These are phyloP conservation scores for Macrosiphum euphorbiae DNA, from an alignment of 2,888 invertebrate genomes.

Conservation along the genomic window DNA sequence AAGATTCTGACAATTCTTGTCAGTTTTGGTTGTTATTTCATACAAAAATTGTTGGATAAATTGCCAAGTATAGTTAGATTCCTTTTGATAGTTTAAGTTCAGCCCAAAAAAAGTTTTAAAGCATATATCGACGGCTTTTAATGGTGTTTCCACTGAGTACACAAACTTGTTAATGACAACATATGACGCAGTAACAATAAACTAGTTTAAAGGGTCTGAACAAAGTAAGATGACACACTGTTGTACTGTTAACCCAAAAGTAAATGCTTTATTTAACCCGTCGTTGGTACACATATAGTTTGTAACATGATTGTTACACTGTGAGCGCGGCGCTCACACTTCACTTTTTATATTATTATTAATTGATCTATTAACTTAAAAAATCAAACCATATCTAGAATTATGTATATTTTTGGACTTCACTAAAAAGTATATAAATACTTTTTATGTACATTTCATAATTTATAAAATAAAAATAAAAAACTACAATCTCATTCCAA, in stretches of 20 bases:
- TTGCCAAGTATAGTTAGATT: not conserved
- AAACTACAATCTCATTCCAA: too few species aligned
- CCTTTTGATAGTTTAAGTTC: not conserved
- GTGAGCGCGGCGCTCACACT: too few species aligned
- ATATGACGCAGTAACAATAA: not conserved
- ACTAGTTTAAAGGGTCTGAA: too few species aligned
- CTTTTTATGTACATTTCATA: too few species aligned
- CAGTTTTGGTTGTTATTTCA: not conserved
- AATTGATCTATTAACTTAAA: too few species aligned
- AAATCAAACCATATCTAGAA: too few species aligned
- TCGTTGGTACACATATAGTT: too few species aligned
- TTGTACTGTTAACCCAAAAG: not conserved
- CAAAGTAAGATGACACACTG: not conserved
- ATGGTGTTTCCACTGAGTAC: not conserved
- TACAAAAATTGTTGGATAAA: not conserved
- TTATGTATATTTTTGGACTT: too few species aligned
- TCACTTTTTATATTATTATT: too few species aligned
- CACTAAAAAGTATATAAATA: too few species aligned
- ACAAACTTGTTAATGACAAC: not conserved
- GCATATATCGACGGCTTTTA: not conserved
- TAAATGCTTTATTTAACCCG: not conserved
- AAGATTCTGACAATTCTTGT: not conserved
- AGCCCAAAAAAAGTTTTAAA: not conserved
- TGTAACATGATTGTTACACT: too few species aligned
- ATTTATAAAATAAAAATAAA: too few species aligned